Conservation (phyloP, 2,113 vertebrate species). For the Alethe castanea region DNA sequence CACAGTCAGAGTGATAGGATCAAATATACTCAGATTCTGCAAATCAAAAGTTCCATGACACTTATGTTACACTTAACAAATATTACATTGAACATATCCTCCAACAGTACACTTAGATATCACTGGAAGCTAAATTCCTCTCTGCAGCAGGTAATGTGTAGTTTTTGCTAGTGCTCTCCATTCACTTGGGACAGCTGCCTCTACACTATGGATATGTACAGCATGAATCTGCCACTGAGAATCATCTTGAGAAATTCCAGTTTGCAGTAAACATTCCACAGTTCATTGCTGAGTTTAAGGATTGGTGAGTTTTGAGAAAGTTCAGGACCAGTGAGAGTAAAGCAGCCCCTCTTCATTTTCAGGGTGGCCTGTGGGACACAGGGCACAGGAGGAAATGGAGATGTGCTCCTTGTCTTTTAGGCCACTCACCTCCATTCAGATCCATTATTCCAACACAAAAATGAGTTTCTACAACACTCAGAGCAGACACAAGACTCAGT, state of each 20-base stretch:
- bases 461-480: neutral
- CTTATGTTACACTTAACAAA: neutral
- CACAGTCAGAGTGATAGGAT: neutral
- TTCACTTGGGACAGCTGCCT: neutral
- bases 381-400: neutral
- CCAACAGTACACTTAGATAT: neutral
- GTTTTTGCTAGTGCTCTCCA: neutral
- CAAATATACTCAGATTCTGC: neutral
- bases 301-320: neutral
- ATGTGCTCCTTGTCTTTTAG: neutral
- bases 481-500: neutral
- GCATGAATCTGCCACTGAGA: neutral
- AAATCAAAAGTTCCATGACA: neutral
- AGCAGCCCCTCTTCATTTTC: neutral
- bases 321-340: neutral
- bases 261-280: neutral
- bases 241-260: neutral
- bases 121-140: neutral
- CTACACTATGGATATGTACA: neutral
- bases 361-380: accelerated
- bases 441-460: neutral
- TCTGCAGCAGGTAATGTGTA: neutral
- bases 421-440: neutral
- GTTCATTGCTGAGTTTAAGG: neutral
- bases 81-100: neutral